Evolutionary conservation across 2,113 vertebrate genomes (phyloP), one percentile per base, ranked within the genome.

Genomic region (Dissostichus mawsoni): DNA sequence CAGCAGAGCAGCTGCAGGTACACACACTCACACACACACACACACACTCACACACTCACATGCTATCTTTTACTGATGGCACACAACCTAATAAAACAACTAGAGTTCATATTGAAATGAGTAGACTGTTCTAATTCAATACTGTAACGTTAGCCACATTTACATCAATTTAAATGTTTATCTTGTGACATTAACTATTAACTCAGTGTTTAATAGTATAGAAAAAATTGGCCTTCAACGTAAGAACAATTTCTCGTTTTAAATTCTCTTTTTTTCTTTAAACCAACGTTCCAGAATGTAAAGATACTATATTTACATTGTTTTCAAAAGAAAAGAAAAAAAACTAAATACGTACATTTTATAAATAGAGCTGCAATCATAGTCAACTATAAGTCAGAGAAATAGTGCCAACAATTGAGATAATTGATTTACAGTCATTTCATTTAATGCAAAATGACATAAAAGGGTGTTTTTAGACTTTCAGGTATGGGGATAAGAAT

Each of bases 1-100:
- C 69, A 76, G 66, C 11, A 48, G 67, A 91, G 86, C 86, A 91
- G 90, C 87, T 94, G 65, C 69, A 88, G 80, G 87, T 87, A 85
- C 73, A 69, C 17, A 2, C 16, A 80, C 52, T 20, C 16, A 53
- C 36, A 12, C 44, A 58, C 20, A 85, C 70, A 69, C 17, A 2
- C 16, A 80, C 52, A 18, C 16, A 53, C 36, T 12, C 16, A 80
- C 52, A 18, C 16, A 53, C 36, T 12, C 44, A 58, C 25, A 4
- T 5, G 3, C 52, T 48, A 11, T 48, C 47, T 13, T 65, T 61
- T 12, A 50, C 25, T 45, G 69, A 67, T 50, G 59, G 11, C n/a
- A 58, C 47, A 73, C 11, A 71, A 36, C n/a, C 48, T 36, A 23
- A 20, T 77, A 20, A 52, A 41, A 67, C 53, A 20, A 68, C 20